Evolutionary conservation across 2,888 invertebrate species (phyloP).

Genomic region (Ceramica pisi): DNA sequence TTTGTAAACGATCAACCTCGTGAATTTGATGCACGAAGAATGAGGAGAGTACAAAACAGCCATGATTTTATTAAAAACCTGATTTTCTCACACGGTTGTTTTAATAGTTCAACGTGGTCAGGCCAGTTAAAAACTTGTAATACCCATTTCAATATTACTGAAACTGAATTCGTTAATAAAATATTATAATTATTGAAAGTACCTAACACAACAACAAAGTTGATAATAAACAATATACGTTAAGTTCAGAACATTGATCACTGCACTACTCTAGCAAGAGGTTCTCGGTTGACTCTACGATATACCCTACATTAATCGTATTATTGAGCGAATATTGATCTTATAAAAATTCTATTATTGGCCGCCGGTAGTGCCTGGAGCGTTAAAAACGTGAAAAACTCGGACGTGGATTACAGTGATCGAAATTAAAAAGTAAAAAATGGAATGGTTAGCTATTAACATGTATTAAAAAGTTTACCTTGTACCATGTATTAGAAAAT

Average conservation of each 20-base stretch:
- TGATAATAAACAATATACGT: too few species aligned
- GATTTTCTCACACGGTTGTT: neutral
- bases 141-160: neutral
- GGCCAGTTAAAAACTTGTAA: neutral
- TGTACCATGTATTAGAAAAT: too few species aligned
- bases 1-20: conserved; percentile 4
- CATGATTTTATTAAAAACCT: neutral
- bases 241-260: neutral
- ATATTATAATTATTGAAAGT: neutral
- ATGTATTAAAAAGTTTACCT: too few species aligned
- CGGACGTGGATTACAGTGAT: too few species aligned
- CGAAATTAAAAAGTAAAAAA: too few species aligned
- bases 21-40: conserved; percentile 17
- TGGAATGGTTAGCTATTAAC: too few species aligned
- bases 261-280: neutral
- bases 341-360: too few species aligned
- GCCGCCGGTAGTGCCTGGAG: too few species aligned
- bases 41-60: neutral
- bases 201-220: too few species aligned
- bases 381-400: too few species aligned
- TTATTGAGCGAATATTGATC: too few species aligned
- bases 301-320: neutral
- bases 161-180: neutral
- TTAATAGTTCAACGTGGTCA: neutral
- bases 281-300: neutral